Evolutionary conservation across 2,113 vertebrate species (phyloP), one percentile per base, ranked within the genome.

Genomic region (Labeo rohita): DNA sequence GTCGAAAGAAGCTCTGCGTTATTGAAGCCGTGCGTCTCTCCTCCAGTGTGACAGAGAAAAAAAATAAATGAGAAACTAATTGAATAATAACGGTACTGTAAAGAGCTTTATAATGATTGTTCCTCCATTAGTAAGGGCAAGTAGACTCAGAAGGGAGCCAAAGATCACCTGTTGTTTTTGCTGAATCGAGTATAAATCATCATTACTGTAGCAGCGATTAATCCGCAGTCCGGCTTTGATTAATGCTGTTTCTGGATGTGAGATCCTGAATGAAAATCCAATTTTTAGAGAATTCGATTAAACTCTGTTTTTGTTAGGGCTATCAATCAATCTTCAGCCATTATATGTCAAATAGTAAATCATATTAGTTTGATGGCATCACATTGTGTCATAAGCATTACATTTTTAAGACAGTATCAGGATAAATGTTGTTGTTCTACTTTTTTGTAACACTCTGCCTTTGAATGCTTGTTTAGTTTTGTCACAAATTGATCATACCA

Each of bases 31-130:
- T 72, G 54, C 2, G 23, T 50, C 23, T 65, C n/a, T 73, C 15
- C 54, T 78, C 16, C 28, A 36, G 28, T 78, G 15, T 49, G 63
- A 68, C 39, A 63, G 73, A 39, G 5, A 39, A 28, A 76, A 49
- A 74, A 43, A 28, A 75, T 47, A 73, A 73, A 77, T 75, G 45
- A 50, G 45, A 23, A 78, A 15, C 34, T 85, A 70, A 82, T 39
- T 82, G 80, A 82, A 82, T 70, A 68, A 82, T 82, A 70, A 80
- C 61, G 8, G 61, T 7, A 66, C 63, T 10, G 63, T 82, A 82
- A 82, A 82, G 11, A 68, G 80, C 80, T 82, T 82, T 49, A 68
- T 82, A 82, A 82, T 82, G 80, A 82, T 66, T 82, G 28, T 82
- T 82, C 63, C 45, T 82, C 63, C 63, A 82, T 82, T 82, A 82